Evolutionary conservation across 2,113 vertebrate genomes (phyloP).

Genomic region (Crotalus helleri): DNA sequence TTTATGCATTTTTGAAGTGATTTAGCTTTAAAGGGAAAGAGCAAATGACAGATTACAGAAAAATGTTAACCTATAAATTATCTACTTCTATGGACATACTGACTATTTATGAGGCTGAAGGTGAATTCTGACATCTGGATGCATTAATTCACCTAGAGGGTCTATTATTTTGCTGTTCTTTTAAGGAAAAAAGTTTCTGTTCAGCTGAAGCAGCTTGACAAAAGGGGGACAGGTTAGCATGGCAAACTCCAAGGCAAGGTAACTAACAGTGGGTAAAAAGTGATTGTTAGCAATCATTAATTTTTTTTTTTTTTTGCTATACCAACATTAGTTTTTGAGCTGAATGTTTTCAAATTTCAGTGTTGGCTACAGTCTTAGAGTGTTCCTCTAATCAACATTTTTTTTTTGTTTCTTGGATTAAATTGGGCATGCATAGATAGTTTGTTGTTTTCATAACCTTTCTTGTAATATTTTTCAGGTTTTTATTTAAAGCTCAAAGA

Average conservation of each 20-base stretch:
- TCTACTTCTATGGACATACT: slow-evolving; percentile 61
- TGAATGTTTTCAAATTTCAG: neutral
- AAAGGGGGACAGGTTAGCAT: neutral
- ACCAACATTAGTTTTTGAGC: neutral
- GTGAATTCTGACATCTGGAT: slow-evolving; percentile 51
- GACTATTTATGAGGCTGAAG: slow-evolving; percentile 59
- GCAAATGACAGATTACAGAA: slow-evolving; percentile 69
- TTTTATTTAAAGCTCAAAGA: neutral
- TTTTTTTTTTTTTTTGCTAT: neutral
- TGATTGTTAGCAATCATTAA: neutral
- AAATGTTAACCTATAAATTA: slow-evolving; percentile 73
- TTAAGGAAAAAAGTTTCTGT: slow-evolving; percentile 26
- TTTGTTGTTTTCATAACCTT: neutral
- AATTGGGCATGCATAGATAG: neutral
- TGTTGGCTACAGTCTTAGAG: neutral
- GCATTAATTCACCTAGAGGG: slow-evolving; percentile 44
- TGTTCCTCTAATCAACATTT: neutral
- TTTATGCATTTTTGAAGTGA: slow-evolving; percentile 58
- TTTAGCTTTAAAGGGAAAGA: slow-evolving; percentile 71
- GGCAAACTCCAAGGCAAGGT: neutral
- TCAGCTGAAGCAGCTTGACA: neutral
- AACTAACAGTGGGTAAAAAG: neutral
- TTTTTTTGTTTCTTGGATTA: neutral
- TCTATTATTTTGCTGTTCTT: neutral
- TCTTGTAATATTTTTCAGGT: neutral